Percentiles rank a stretch among this genome's conserved stretches.
These are phyloP conservation scores for Dorcus parallelipipedus DNA, from an alignment of 2,888 invertebrate species.

Conservation along the genomic window DNA sequence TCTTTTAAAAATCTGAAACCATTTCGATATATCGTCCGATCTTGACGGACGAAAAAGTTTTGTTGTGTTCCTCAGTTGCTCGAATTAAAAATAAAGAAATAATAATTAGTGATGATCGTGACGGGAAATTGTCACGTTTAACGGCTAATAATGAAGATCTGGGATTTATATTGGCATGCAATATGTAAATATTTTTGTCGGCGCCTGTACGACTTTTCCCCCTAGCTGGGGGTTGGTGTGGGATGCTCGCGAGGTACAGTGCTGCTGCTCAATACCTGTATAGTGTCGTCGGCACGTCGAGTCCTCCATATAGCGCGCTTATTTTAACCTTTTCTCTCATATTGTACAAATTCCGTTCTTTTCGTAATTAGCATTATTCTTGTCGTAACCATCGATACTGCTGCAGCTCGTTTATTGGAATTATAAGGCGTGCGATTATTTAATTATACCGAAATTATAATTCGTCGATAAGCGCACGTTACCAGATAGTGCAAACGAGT, in stretches of 20 bases:
- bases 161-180: constrained; percentile 46
- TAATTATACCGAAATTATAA: too few relatives aligned
- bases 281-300: constrained; percentile 44
- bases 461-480: too few relatives aligned
- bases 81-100: too few relatives aligned
- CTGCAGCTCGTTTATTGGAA: neutral
- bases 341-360: constrained; percentile 6
- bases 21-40: too few relatives aligned
- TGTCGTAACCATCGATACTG: too few relatives aligned
- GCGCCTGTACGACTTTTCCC: constrained; percentile 52
- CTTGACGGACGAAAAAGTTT: too few relatives aligned
- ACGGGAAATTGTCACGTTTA: neutral
- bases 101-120: too few relatives aligned
- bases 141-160: constrained; percentile 6
- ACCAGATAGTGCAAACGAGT: too few relatives aligned
- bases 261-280: constrained; percentile 45
- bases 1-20: too few relatives aligned
- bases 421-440: too few relatives aligned
- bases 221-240: constrained; percentile 44
- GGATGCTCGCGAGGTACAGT: constrained; percentile 33
- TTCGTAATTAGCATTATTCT: neutral
- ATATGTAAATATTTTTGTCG: constrained; percentile 54
- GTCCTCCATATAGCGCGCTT: constrained; percentile 32
- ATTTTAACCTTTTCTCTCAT: constrained; percentile 9
- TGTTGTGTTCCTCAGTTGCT: too few relatives aligned